Evolutionary conservation across 2,797 vertebrate genomes (phyloP).

Genomic region (Peromyscus eremicus): DNA sequence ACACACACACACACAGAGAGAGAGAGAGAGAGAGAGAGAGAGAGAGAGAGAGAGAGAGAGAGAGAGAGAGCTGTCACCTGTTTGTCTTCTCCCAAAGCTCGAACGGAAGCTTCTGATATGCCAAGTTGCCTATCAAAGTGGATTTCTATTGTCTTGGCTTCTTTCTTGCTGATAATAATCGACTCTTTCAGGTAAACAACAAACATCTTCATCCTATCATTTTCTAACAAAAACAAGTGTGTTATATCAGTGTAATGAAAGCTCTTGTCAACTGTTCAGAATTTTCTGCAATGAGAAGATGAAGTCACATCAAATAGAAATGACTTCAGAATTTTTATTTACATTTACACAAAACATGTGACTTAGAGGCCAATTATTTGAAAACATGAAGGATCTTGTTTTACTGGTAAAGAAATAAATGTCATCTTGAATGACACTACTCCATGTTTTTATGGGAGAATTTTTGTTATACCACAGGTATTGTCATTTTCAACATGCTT

Average conservation of each 20-base stretch:
- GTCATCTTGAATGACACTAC: not conserved
- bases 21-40: not conserved
- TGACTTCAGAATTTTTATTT: not conserved
- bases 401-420: not conserved
- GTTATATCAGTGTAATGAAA: not conserved
- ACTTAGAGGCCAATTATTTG: not conserved
- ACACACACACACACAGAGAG: too few relatives aligned
- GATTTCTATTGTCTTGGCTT: slow-evolving; percentile 89
- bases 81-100: slow-evolving; percentile 87
- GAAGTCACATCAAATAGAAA: not conserved
- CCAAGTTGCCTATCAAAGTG: slow-evolving; percentile 88
- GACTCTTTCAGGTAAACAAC: slow-evolving; percentile 87
- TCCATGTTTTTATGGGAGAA: not conserved
- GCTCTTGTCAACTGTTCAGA: not conserved
- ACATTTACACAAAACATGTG: not conserved
- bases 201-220: slow-evolving; percentile 84
- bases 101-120: slow-evolving; percentile 78
- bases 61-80: slow-evolving; percentile 72
- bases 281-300: slow-evolving; percentile 3
- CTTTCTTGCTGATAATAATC: slow-evolving; percentile 84
- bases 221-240: slow-evolving; percentile 81
- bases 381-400: not conserved
- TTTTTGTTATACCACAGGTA: not conserved
- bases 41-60: not conserved
- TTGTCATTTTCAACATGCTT: not conserved